These are phyloP conservation scores for Melanerpes aurifrons DNA, from an alignment of 2,113 vertebrate genomes.

Conservation along the genomic window DNA sequence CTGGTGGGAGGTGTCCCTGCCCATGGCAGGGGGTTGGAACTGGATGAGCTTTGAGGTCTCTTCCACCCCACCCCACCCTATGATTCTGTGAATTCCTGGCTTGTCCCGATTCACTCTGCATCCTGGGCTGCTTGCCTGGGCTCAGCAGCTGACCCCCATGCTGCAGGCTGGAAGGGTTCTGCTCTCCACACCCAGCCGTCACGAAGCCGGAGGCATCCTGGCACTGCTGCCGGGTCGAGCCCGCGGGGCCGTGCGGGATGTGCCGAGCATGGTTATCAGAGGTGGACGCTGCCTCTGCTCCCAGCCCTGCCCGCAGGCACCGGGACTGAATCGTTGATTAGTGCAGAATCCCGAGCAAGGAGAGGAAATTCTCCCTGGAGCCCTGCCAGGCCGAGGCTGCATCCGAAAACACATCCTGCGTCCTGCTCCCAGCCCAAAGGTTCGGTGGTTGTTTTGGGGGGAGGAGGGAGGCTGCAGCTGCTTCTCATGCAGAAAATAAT, in stretches of 20 bases:
- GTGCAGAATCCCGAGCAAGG: constrained; percentile 28
- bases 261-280: constrained; percentile 22
- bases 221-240: not conserved
- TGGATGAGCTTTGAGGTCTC: too few species aligned
- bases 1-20: too few species aligned
- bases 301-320: constrained; percentile 23
- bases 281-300: constrained; percentile 31
- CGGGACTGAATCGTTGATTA: constrained; percentile 12
- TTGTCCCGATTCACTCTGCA: not conserved
- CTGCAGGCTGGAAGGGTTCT: not conserved
- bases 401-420: constrained; percentile 55
- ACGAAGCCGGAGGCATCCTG: not conserved
- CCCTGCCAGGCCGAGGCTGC: constrained; percentile 49
- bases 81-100: not conserved
- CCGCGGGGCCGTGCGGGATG: not conserved
- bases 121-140: not conserved
- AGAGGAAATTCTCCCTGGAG: constrained; percentile 68
- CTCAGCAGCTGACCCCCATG: not conserved
- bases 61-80: too few species aligned
- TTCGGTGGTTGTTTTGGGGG: not conserved
- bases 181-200: not conserved
- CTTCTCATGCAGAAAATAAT: constrained; percentile 12
- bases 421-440: constrained; percentile 27
- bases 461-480: not conserved
- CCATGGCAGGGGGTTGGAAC: too few species aligned